phyloP scores from a whole-genome alignment of 2,113 vertebrate species.

The Phaetusa simplex region DNA sequence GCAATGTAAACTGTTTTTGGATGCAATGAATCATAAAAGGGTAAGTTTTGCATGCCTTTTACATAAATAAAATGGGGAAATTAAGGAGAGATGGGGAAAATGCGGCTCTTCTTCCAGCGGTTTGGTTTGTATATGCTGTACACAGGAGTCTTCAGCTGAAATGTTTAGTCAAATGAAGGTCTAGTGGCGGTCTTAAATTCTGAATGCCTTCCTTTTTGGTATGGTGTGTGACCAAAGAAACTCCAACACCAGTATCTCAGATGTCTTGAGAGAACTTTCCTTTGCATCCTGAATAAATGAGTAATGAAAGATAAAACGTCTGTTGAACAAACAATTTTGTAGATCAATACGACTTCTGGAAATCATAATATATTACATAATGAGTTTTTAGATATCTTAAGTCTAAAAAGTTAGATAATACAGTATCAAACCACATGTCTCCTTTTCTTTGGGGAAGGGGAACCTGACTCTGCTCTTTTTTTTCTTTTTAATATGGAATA shows the following conservation, averaged over 20 bases:
- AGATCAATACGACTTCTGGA: neutral
- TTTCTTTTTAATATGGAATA: neutral
- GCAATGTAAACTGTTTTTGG: constrained; percentile 87
- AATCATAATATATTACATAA: neutral
- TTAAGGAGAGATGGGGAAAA: neutral
- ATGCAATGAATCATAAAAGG: constrained; percentile 90
- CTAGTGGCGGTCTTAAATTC: neutral
- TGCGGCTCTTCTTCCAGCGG: neutral
- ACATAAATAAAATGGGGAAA: neutral
- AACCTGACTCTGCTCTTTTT: neutral
- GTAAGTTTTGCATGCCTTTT: constrained; percentile 62
- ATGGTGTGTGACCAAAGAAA: neutral
- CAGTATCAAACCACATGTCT: neutral
- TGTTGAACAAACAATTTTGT: neutral
- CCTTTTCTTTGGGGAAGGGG: neutral
- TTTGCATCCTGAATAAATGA: neutral
- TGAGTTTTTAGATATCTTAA: neutral
- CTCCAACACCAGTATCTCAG: neutral
- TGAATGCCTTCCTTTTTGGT: neutral
- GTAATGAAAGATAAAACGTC: neutral
- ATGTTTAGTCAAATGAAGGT: neutral
- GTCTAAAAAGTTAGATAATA: neutral
- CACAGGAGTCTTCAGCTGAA: neutral
- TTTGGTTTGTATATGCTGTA: neutral
- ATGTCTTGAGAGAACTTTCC: neutral